Evolutionary conservation across 2,888 invertebrate species (phyloP), one percentile per base, ranked within the genome.

Genomic region (Tuta absoluta): DNA sequence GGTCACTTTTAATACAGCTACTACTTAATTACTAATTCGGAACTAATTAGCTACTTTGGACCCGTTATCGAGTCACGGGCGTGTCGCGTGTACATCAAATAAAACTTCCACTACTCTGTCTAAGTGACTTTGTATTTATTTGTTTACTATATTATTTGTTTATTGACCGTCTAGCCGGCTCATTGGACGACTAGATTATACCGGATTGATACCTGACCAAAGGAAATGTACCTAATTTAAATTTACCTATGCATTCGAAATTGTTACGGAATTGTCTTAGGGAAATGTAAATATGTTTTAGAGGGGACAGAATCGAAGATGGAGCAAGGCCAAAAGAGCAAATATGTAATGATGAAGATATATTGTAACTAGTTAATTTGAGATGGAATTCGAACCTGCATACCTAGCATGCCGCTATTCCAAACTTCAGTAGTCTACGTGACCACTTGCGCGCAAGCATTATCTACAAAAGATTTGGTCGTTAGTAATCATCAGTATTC

Each of bases 41-140:
- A 23, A 53, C 14, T 14, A 53, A 23, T 53, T 51, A 24, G 14
- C 23, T 2, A 7, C 1, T n/a, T 19, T 48, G 19, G n/a, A 19
- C 48, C n/a, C 45, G 19, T 48, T 48, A 48, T 48, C 48, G 45
- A 14, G 51, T 23, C 51, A 53, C 51, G 23, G 51, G 3, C 24
- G 23, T 5, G 12, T 14, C 23, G 51, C 51, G 51, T 53, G 51
- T 1, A 24, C 10, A 8, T 5, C 24, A 23, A 23, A 53, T 53
- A 53, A 53, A 53, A 24, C 21, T 53, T 53, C 51, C 51, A 53
- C 51, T 23, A 8, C 45, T 8, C 8, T 1, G 51, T 53, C 51
- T 53, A 53, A 24, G 24, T 53, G 51, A 53, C 51, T 41, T 3
- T 23, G 51, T 51, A 11, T 24, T 14, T 14, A 12, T 23, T 14